Conservation (phyloP, 2,888 invertebrate species). For the Andrena haemorrhoa region DNA sequence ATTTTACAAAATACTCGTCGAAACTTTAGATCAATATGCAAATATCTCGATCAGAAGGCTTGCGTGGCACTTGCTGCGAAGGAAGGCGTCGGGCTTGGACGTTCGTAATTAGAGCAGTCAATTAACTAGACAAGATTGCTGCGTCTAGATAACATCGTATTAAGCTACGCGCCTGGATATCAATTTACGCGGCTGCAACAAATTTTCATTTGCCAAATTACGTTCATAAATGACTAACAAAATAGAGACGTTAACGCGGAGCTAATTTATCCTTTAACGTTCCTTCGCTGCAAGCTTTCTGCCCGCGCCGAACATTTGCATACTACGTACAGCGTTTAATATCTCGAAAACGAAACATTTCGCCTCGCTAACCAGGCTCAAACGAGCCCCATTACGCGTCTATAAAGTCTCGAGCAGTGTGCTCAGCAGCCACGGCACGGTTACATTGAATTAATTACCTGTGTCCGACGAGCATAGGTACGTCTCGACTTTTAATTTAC, state of each 20-base stretch:
- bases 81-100: constrained; percentile 23
- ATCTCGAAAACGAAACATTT: not conserved
- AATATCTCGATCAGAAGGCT: constrained; percentile 27
- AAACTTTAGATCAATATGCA: constrained; percentile 42
- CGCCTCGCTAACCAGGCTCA: not conserved
- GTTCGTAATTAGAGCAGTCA: constrained; percentile 33
- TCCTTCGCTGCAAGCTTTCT: not conserved
- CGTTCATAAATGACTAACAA: not conserved
- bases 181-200: not conserved
- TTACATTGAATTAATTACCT: constrained; percentile 26
- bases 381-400: not conserved
- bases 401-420: not conserved
- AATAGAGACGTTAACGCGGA: constrained; percentile 3
- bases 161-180: constrained; percentile 6
- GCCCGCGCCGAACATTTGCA: no score
- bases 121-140: constrained; percentile 29
- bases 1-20: not conserved
- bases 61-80: constrained; percentile 27
- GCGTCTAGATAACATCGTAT: constrained; percentile 20
- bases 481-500: constrained; percentile 8
- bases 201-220: constrained; percentile 16
- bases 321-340: no score
- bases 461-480: not conserved
- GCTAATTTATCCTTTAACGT: not conserved
- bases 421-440: not conserved